Evolutionary conservation across 1,140 invertebrate genomes (phyloP).

Genomic region (Chrysoperla carnea): DNA sequence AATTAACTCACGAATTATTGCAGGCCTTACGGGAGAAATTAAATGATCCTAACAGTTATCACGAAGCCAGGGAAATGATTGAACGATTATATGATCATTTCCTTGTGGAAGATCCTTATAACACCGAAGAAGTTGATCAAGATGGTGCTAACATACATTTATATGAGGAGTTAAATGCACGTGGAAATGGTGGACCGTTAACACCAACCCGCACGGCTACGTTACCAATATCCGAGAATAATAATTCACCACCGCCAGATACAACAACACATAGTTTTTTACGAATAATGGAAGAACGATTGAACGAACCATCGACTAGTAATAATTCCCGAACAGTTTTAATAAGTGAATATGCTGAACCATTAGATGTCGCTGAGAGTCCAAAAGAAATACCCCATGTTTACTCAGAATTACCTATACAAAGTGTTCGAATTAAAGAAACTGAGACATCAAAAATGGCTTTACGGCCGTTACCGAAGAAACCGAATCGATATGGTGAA

Average conservation of each 20-base stretch:
- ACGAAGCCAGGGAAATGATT: conserved; percentile 56
- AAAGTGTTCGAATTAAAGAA: conserved; percentile 21
- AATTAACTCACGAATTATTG: conserved; percentile 53
- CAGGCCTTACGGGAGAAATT: conserved; percentile 45
- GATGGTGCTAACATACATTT: conserved; percentile 34
- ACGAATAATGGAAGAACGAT: conserved; percentile 21
- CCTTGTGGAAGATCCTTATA: conserved; percentile 50
- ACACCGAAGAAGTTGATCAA: conserved; percentile 28
- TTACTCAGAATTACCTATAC: conserved; percentile 46
- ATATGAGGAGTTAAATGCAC: conserved; percentile 35
- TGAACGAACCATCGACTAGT: conserved; percentile 38
- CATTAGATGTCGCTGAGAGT: conserved; percentile 30
- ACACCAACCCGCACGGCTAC: no score
- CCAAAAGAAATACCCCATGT: conserved; percentile 32
- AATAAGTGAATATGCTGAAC: conserved; percentile 51
- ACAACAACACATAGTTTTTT: conserved; percentile 9
- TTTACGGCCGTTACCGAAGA: conserved; percentile 46
- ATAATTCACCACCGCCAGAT: background rate
- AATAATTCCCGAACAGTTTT: conserved; percentile 40
- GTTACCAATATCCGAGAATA: background rate
- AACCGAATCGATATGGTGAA: conserved; percentile 30
- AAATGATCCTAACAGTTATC: conserved; percentile 52
- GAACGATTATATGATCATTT: conserved; percentile 62
- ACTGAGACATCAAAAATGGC: conserved; percentile 19
- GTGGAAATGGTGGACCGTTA: background rate